Evolutionary conservation across 2,113 vertebrate species (phyloP).

Genomic region (Pedionomus torquatus): DNA sequence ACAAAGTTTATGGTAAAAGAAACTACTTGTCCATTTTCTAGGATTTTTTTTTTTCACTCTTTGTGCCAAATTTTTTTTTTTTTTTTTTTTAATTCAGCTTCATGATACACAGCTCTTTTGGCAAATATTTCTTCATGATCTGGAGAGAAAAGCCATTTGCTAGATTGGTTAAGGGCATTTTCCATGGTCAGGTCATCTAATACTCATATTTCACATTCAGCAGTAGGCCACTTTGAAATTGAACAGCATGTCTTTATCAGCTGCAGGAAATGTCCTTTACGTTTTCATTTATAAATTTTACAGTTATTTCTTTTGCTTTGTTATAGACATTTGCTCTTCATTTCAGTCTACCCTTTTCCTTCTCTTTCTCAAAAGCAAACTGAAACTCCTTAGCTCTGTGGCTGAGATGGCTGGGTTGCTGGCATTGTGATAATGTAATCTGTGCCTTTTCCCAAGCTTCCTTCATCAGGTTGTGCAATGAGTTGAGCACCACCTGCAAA

Average conservation of each 20-base stretch:
- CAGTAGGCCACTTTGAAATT: slow-evolving; percentile 54
- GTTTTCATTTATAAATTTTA: slow-evolving; percentile 30
- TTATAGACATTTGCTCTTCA: background rate
- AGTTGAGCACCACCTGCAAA: background rate
- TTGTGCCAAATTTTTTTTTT: slow-evolving; percentile 24
- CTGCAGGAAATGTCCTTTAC: slow-evolving; percentile 36
- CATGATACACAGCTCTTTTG: background rate
- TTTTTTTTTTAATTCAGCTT: slow-evolving; percentile 8
- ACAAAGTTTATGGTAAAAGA: slow-evolving; percentile 46
- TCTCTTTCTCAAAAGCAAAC: background rate
- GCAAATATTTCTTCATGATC: slow-evolving; percentile 63
- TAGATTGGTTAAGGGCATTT: slow-evolving; percentile 67
- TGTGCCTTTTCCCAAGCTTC: background rate
- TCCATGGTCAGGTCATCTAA: slow-evolving; percentile 49
- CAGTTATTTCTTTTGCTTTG: slow-evolving; percentile 42
- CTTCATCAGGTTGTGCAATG: background rate
- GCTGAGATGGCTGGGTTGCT: background rate
- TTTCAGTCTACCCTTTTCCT: background rate
- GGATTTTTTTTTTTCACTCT: slow-evolving; percentile 24
- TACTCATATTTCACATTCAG: slow-evolving; percentile 61
- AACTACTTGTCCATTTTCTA: slow-evolving; percentile 28
- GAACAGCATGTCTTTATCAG: slow-evolving; percentile 36
- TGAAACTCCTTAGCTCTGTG: background rate
- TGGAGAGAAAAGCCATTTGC: slow-evolving; percentile 63
- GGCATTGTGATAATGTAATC: background rate